These are phyloP conservation scores for Halictus rubicundus DNA, from an alignment of 1,140 invertebrate species.

Conservation along the genomic window DNA sequence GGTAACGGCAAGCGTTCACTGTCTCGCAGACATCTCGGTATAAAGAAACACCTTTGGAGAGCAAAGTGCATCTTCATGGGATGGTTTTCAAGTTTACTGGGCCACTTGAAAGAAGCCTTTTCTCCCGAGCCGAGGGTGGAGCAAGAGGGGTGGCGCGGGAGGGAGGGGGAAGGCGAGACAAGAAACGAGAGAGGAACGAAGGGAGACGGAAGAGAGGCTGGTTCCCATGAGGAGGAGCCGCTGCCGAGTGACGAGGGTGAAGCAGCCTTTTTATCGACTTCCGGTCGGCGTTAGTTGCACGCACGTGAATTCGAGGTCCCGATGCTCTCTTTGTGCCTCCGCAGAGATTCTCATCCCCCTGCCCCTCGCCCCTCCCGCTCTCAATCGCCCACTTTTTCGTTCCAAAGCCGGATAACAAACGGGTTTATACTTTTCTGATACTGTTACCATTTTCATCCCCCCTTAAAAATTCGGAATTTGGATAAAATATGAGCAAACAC, in stretches of 20 bases:
- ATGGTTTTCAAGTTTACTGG: constrained; percentile 42
- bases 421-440: too few species aligned
- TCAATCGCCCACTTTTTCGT: not conserved
- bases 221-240: constrained; percentile 66
- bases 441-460: too few species aligned
- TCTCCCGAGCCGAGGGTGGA: constrained; percentile 2
- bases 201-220: constrained; percentile 58
- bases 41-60: constrained; percentile 24
- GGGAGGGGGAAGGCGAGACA: not conserved
- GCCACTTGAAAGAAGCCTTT: constrained; percentile 29
- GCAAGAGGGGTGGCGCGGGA: not conserved
- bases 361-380: not conserved
- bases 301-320: constrained; percentile 73
- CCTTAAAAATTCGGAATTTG: too few species aligned
- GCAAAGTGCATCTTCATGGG: constrained; percentile 37
- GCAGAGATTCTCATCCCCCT: constrained; percentile 73
- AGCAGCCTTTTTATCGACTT: constrained; percentile 81
- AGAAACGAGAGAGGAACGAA: constrained; percentile 26
- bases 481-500: too few species aligned
- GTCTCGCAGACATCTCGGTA: not conserved
- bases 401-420: not conserved
- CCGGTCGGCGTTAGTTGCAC: constrained; percentile 79
- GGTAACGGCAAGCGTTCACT: not conserved
- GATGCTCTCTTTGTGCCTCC: constrained; percentile 73
- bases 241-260: constrained; percentile 79